phyloP scores from a whole-genome alignment of 2,888 invertebrate species.

The Melanostoma mellinum region DNA sequence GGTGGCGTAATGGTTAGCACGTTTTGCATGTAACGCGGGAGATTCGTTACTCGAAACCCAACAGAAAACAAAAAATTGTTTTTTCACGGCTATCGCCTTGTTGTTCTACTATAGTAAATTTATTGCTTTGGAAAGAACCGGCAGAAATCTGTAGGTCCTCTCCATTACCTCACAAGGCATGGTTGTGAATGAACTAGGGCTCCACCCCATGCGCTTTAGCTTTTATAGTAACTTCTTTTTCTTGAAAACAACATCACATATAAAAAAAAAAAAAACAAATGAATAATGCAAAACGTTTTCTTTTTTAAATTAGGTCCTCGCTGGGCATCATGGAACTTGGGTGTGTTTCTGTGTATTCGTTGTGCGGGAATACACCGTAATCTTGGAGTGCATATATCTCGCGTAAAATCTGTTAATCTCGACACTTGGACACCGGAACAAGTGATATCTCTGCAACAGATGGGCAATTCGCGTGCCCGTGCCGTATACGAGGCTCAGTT shows the following conservation, averaged over 20 bases:
- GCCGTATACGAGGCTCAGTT: constrained; percentile 98
- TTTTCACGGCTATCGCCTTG: too few species aligned
- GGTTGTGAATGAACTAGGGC: too few species aligned
- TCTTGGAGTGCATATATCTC: constrained; percentile 98
- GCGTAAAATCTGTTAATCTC: constrained; percentile 98
- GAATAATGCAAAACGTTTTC: neutral
- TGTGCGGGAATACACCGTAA: constrained; percentile 99
- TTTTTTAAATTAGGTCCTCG: constrained; percentile 89
- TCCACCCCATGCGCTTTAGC: too few species aligned
- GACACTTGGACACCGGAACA: constrained; percentile 99
- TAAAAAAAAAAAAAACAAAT: neutral
- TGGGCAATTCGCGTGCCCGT: constrained; percentile 98
- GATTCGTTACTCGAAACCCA: too few species aligned
- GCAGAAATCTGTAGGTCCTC: too few species aligned
- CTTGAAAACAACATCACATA: neutral
- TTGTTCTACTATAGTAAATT: too few species aligned
- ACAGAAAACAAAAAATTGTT: too few species aligned
- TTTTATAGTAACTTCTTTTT: too few species aligned
- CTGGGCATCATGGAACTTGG: constrained; percentile 99
- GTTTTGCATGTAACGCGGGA: too few species aligned
- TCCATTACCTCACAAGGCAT: too few species aligned
- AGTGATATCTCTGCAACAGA: constrained; percentile 95
- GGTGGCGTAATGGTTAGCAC: too few species aligned
- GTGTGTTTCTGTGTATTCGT: constrained; percentile 98
- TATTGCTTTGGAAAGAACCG: too few species aligned